Evolutionary conservation across 2,888 invertebrate species (phyloP).

Genomic region (Synanthedon formicaeformis): DNA sequence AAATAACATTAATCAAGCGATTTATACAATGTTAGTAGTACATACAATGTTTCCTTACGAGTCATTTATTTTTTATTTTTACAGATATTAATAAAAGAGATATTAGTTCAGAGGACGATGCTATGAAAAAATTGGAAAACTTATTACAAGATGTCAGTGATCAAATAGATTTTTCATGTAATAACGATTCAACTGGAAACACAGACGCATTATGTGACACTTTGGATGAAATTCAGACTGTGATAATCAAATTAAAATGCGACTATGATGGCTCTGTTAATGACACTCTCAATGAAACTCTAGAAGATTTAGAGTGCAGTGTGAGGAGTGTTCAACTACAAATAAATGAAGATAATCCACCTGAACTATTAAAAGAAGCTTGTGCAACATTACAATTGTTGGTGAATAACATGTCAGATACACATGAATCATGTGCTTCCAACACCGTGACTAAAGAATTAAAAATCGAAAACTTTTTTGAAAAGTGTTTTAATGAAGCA

Average conservation of each 20-base stretch:
- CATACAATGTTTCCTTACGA: no score
- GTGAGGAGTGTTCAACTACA: slow-evolving; percentile 63
- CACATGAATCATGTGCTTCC: slow-evolving; percentile 19
- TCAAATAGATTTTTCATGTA: slow-evolving; percentile 23
- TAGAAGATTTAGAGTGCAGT: slow-evolving; percentile 64
- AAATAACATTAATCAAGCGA: no score
- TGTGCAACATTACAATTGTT: slow-evolving; percentile 49
- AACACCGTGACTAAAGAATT: slow-evolving; percentile 13
- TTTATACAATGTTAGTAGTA: no score
- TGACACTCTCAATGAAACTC: slow-evolving; percentile 56
- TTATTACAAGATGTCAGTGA: slow-evolving; percentile 42
- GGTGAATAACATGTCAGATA: slow-evolving; percentile 39
- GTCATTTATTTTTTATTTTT: slow-evolving; percentile 1
- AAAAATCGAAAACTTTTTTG: slow-evolving; percentile 19
- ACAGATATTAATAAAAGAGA: background rate
- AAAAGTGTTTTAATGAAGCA: slow-evolving; percentile 33
- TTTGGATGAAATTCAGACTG: slow-evolving; percentile 59
- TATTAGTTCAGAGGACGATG: slow-evolving; percentile 15
- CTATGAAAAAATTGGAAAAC: slow-evolving; percentile 31
- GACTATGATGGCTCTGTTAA: slow-evolving; percentile 42
- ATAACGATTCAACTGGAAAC: slow-evolving; percentile 22
- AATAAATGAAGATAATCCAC: slow-evolving; percentile 50
- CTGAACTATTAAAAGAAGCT: slow-evolving; percentile 47
- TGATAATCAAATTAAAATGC: slow-evolving; percentile 54
- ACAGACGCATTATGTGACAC: slow-evolving; percentile 37